Evolutionary conservation across 2,888 invertebrate species (phyloP).

Genomic region (Macrosiphum euphorbiae): DNA sequence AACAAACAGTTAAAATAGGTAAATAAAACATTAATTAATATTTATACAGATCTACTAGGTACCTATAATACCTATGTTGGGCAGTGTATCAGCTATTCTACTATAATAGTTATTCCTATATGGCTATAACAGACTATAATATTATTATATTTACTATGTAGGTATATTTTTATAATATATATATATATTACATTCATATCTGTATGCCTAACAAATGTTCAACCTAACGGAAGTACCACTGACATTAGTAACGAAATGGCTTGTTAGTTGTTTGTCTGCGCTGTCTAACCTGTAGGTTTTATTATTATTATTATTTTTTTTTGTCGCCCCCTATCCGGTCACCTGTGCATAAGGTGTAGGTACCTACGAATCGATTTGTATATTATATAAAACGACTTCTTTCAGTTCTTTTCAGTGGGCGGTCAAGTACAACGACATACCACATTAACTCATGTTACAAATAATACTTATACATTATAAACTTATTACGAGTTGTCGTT

Average conservation of each 20-base stretch:
- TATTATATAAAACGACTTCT: conserved; percentile 43
- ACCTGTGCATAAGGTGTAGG: conserved; percentile 53
- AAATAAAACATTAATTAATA: not conserved
- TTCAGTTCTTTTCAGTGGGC: conserved; percentile 41
- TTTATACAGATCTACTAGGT: too few relatives aligned
- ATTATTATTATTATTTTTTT: conserved; percentile 31
- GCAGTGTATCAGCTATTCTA: not conserved
- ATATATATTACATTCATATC: not conserved
- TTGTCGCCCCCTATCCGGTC: conserved; percentile 64
- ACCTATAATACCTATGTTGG: not conserved
- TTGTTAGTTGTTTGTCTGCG: not conserved
- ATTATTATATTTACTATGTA: not conserved
- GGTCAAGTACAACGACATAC: conserved; percentile 53
- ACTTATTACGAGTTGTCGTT: not conserved
- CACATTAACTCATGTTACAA: conserved; percentile 15
- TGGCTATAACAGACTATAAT: not conserved
- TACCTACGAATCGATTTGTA: conserved; percentile 56
- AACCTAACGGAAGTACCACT: conserved; percentile 12
- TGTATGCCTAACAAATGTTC: not conserved
- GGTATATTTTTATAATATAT: not conserved
- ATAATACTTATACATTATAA: not conserved
- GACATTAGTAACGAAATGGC: conserved; percentile 23
- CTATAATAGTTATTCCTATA: not conserved
- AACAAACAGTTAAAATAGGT: not conserved
- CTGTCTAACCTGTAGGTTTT: conserved; percentile 44